Conservation (phyloP, 2,113 vertebrate genomes). For the Benitochromis conjunctus region DNA sequence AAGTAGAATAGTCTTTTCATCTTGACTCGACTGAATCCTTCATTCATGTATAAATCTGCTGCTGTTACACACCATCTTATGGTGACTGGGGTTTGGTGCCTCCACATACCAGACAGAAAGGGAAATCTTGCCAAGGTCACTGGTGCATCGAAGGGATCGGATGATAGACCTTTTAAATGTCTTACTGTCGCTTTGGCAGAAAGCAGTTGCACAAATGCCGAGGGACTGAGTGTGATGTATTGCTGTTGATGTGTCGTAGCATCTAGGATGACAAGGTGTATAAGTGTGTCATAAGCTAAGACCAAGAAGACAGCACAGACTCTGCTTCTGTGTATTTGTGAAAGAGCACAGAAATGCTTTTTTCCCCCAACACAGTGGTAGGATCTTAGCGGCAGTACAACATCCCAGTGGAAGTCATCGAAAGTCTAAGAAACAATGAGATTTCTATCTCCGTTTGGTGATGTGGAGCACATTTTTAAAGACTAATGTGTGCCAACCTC, state of each 20-base stretch:
- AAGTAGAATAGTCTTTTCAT: neutral
- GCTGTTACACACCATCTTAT: neutral
- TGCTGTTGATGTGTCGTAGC: neutral
- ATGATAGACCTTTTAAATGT: neutral
- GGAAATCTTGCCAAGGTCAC: neutral
- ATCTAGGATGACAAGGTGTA: neutral
- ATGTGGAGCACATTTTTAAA: neutral
- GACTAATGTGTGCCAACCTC: neutral
- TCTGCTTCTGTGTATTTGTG: neutral
- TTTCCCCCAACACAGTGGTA: neutral
- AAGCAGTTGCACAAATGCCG: neutral
- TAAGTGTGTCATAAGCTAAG: slow-evolving; percentile 14
- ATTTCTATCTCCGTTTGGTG: neutral
- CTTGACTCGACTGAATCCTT: neutral
- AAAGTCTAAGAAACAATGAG: neutral
- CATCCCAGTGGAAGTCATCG: neutral
- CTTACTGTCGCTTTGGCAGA: neutral
- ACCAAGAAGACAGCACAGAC: neutral
- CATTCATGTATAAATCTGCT: neutral
- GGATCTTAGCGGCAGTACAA: neutral
- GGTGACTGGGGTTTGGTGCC: neutral
- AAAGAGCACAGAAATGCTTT: neutral
- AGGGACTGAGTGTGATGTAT: neutral
- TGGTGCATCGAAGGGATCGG: neutral
- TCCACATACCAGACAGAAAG: neutral